Base-by-base conservation (phyloP, 2,888 invertebrate genomes). In the Caenorhabditis sp. region DNA sequence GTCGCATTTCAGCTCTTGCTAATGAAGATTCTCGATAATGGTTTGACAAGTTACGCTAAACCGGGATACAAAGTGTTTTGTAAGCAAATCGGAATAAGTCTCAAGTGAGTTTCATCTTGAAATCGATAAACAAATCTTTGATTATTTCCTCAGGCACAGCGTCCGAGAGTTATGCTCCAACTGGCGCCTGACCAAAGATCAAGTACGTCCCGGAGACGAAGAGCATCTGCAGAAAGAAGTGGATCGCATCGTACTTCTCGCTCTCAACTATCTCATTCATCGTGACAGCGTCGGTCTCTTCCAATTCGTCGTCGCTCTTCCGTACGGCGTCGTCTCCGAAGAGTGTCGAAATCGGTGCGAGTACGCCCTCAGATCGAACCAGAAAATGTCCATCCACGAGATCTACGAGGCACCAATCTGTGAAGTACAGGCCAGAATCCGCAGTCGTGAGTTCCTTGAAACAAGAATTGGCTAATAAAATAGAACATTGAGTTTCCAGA, bases 281-380 rank as follows among this genome's bases (percentile, higher is more conserved):
- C 78, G 84, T 39, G 79, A 83, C 50, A 87, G 86, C 37, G 70
- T 83, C 30, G 88, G 86, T 15, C 58, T 89, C 15, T 87, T 87
- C 79, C 89, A 89, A 68, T 89, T 88, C 55, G 77, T 89, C 17
- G 87, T 88, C 5, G 86, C 83, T 32, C 76, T 89, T 24, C 89
- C 89, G 13, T 88, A 81, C 73, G 82, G 73, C 9, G 66, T 72
- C 1, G 79, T 86, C 11, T 86, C 88, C 7, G 87, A 88, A 41
- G 81, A 77, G 24, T 85, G 86, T 32, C 78, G 86, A 17, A 74
- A 79, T 24, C 53, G 87, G 26, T 84, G 85, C 53, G 83, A 85
- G 55, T 74, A 83, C 20, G 75, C 86, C 50, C 55, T 88, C n/a
- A 59, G 87, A 7, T 79, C 79, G 5, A 48, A 43, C 13, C 24